A percentile compares a stretch with the other conserved stretches of the same genome.
phyloP scores from a whole-genome alignment of 2,888 invertebrate species.

The Calliphora vomitoria region DNA sequence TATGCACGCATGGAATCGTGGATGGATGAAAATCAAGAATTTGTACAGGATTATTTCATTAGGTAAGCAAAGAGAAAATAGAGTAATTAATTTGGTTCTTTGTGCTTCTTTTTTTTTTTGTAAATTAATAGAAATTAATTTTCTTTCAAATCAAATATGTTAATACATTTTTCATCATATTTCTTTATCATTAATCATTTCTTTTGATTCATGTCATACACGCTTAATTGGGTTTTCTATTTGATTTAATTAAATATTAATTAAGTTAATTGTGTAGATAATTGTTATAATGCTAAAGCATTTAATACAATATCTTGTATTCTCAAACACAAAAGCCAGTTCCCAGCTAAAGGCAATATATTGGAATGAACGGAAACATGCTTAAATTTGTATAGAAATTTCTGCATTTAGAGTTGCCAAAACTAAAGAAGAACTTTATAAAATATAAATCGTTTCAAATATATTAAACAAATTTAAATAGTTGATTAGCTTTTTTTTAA shows the following conservation, averaged over 20 bases:
- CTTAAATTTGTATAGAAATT: too few species aligned
- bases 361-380: too few species aligned
- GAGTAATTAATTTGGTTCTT: too few species aligned
- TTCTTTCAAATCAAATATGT: too few species aligned
- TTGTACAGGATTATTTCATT: constrained; percentile 97
- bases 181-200: neutral
- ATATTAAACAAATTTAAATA: too few species aligned
- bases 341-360: neutral
- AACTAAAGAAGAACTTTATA: too few species aligned
- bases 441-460: too few species aligned
- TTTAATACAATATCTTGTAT: neutral
- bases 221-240: neutral
- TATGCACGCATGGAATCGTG: constrained; percentile 96
- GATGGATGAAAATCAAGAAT: constrained; percentile 98
- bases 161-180: too few species aligned
- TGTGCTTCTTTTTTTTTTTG: too few species aligned
- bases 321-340: neutral
- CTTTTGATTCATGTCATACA: neutral
- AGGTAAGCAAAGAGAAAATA: constrained; percentile 86
- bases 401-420: too few species aligned
- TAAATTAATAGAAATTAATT: too few species aligned
- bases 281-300: neutral
- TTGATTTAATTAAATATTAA: constrained; percentile 43
- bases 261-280: constrained; percentile 10
- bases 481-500: too few species aligned